A percentile compares a stretch with the other conserved stretches of the same genome.
phyloP scores from a whole-genome alignment of 2,888 invertebrate species.

The Drosophila macrospina region DNA sequence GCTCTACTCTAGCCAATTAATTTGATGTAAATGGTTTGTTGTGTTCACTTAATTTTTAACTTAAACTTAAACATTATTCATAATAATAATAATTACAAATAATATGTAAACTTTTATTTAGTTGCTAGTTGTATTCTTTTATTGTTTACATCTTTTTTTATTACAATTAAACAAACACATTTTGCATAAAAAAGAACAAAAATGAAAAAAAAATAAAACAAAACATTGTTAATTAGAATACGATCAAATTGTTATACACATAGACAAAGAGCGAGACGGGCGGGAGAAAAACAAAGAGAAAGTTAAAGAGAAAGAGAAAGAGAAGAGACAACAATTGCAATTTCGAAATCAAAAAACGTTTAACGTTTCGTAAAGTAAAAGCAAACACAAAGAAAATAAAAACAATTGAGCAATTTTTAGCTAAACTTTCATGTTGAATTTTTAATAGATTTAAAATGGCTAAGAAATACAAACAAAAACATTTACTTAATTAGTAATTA shows the following conservation, averaged over 20 bases:
- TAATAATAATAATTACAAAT: slow-evolving; percentile 4
- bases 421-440: slow-evolving; percentile 70
- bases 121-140: slow-evolving; percentile 45
- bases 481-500: slow-evolving; percentile 79
- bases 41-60: slow-evolving; percentile 69
- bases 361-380: slow-evolving; percentile 49
- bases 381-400: background rate
- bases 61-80: slow-evolving; percentile 37
- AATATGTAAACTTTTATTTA: slow-evolving; percentile 31
- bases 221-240: slow-evolving; percentile 59
- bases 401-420: slow-evolving; percentile 71
- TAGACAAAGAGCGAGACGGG: slow-evolving; percentile 27
- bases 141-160: slow-evolving; percentile 29
- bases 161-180: slow-evolving; percentile 32
- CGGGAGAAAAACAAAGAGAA: slow-evolving; percentile 19
- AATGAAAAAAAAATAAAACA: slow-evolving; percentile 6
- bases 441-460: slow-evolving; percentile 65
- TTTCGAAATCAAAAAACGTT: slow-evolving; percentile 61
- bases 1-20: slow-evolving; percentile 71
- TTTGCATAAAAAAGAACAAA: slow-evolving; percentile 16
- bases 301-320: slow-evolving; percentile 3
- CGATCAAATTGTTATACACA: slow-evolving; percentile 56
- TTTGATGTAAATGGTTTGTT: slow-evolving; percentile 70
- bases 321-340: slow-evolving; percentile 11
- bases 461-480: slow-evolving; percentile 55